Conservation (phyloP, 1,140 invertebrate genomes). For the Megathymus violae region DNA sequence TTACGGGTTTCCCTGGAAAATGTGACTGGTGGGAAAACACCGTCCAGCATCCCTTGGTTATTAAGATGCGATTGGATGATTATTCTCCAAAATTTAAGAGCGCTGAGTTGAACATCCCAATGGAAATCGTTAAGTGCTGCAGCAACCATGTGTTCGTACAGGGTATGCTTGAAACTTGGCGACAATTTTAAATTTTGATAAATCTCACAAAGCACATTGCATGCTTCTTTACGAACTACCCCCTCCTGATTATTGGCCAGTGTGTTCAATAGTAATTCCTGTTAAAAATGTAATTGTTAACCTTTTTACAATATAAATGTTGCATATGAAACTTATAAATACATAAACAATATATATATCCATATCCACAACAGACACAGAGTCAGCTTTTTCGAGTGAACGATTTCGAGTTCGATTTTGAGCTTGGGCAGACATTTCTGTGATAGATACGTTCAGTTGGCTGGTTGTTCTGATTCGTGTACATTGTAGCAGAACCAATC, state of each 20-base stretch:
- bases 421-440: no score
- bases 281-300: no score
- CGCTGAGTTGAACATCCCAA: slow-evolving; percentile 90
- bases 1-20: slow-evolving; percentile 91
- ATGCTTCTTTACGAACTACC: slow-evolving; percentile 89
- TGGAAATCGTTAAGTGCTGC: slow-evolving; percentile 89
- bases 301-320: no score
- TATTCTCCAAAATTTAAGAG: slow-evolving; percentile 88
- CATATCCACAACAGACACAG: no score
- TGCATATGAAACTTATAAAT: no score
- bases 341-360: no score
- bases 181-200: slow-evolving; percentile 87
- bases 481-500: no score
- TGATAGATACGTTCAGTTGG: no score
- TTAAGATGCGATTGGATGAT: slow-evolving; percentile 86
- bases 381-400: no score
- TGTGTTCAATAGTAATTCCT: slow-evolving; percentile 86
- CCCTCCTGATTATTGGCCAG: slow-evolving; percentile 89
- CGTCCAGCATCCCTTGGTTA: slow-evolving; percentile 92
- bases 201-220: slow-evolving; percentile 86
- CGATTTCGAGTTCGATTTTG: no score
- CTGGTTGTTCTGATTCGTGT: no score
- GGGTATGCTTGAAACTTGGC: slow-evolving; percentile 66
- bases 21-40: slow-evolving; percentile 89
- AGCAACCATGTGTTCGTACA: slow-evolving; percentile 85